Evolutionary conservation across 1,140 invertebrate species (phyloP).

Genomic region (Musca domestica): DNA sequence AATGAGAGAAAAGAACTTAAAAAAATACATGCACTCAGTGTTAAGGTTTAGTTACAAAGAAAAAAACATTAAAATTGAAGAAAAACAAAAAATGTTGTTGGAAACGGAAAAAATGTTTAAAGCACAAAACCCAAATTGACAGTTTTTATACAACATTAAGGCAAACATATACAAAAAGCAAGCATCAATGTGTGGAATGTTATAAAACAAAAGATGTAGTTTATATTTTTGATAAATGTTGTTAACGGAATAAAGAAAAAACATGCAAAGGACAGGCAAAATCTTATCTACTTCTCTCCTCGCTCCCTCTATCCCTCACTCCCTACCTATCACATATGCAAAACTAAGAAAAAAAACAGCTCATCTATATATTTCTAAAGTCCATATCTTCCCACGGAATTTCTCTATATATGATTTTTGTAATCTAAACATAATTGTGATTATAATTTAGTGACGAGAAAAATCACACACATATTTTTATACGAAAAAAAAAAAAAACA

Average conservation of each 20-base stretch:
- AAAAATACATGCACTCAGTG: background rate
- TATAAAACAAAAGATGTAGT: conserved; percentile 35
- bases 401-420: too few relatives aligned
- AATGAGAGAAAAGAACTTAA: background rate
- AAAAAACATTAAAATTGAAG: background rate
- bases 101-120: conserved; percentile 10
- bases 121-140: background rate
- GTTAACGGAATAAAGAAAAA: conserved; percentile 39
- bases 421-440: too few relatives aligned
- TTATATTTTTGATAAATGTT: conserved; percentile 54
- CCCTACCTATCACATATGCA: too few relatives aligned
- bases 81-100: conserved; percentile 1
- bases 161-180: conserved; percentile 1
- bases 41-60: too few relatives aligned
- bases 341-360: too few relatives aligned
- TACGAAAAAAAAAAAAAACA: too few relatives aligned
- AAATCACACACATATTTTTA: too few relatives aligned
- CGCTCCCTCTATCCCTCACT: too few relatives aligned
- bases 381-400: too few relatives aligned
- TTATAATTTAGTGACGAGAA: too few relatives aligned
- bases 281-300: background rate
- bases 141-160: background rate
- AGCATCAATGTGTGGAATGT: conserved; percentile 6
- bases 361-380: too few relatives aligned
- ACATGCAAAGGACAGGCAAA: background rate